Evolutionary conservation across 2,888 invertebrate genomes (phyloP).

Genomic region (Sarcophaga caerulescens): DNA sequence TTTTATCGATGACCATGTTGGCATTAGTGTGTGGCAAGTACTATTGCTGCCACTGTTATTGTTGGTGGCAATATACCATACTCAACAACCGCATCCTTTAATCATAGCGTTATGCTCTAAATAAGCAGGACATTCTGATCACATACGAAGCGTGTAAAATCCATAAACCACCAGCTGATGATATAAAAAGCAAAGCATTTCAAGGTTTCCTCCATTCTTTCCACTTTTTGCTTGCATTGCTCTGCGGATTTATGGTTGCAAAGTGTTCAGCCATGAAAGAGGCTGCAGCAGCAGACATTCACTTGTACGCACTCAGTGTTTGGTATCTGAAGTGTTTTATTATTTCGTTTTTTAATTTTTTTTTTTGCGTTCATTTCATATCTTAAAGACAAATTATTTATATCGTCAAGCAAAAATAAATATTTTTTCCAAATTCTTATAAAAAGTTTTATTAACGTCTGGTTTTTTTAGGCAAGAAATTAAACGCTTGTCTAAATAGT

Average conservation of each 20-base stretch:
- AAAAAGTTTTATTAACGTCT: background rate
- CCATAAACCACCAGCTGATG: background rate
- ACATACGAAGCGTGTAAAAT: constrained; percentile 34
- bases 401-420: background rate
- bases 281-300: no score
- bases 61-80: background rate
- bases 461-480: constrained; percentile 1
- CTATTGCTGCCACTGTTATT: constrained; percentile 6
- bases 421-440: no score
- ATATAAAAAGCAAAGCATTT: constrained; percentile 14
- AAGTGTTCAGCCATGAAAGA: background rate
- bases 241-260: constrained; percentile 52
- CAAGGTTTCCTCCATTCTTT: constrained; percentile 29
- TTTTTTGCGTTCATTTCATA: background rate
- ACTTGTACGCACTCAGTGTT: background rate
- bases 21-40: constrained; percentile 3
- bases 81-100: constrained; percentile 27
- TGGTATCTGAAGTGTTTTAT: background rate
- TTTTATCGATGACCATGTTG: constrained; percentile 44
- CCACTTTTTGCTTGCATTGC: constrained; percentile 4
- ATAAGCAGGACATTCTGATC: constrained; percentile 40
- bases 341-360: background rate
- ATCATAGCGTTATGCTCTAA: constrained; percentile 6
- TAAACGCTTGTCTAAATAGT: constrained; percentile 5
- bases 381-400: background rate